Evolutionary conservation across 2,888 invertebrate species (phyloP).

Genomic region (Eulithis testata): DNA sequence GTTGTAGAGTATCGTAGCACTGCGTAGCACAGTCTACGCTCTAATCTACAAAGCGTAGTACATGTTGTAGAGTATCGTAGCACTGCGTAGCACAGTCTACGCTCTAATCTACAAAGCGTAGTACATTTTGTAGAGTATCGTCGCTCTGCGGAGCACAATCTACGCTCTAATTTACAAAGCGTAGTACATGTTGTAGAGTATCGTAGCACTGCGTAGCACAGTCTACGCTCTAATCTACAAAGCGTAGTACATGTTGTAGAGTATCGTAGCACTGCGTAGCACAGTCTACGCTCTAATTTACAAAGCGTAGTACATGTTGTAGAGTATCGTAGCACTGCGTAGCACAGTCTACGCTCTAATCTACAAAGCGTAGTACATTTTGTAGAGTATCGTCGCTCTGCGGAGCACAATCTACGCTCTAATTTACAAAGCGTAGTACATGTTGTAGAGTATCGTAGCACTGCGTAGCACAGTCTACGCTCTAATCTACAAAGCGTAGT

Average conservation of each 20-base stretch:
- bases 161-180: neutral
- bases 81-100: neutral
- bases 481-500: neutral
- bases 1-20: constrained; percentile 1
- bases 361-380: constrained; percentile 4
- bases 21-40: neutral
- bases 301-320: neutral
- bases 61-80: too few species aligned
- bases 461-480: neutral
- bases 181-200: constrained; percentile 1
- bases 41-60: too few species aligned
- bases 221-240: neutral
- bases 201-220: constrained; percentile 1
- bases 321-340: neutral
- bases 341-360: neutral
- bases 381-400: neutral
- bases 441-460: too few species aligned
- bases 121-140: neutral
- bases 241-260: too few species aligned
- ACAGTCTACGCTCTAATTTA: neutral
- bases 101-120: neutral
- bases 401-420: neutral
- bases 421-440: too few species aligned
- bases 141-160: neutral
- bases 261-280: too few species aligned